Conservation (phyloP, 2,797 vertebrate species). For the Anguilla pacifica region DNA sequence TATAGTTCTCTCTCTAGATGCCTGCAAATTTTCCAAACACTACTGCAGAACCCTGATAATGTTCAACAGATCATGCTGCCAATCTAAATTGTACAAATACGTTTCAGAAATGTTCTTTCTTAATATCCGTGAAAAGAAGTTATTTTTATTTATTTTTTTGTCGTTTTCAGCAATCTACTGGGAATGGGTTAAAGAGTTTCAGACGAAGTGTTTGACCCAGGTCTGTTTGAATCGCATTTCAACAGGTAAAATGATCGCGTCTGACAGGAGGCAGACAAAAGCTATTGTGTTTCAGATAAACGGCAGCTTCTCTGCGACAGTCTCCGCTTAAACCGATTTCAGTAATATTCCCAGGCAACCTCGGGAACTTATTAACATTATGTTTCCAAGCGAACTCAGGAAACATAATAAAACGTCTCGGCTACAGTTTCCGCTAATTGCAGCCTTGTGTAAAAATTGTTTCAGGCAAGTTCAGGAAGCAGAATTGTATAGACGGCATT, state of each 20-base stretch:
- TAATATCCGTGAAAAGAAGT: not conserved
- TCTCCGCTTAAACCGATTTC: conserved; percentile 45
- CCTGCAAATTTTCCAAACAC: no score
- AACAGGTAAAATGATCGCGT: not conserved
- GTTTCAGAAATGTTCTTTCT: not conserved
- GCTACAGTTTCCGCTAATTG: conserved; percentile 53
- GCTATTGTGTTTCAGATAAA: conserved; percentile 21
- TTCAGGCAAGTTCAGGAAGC: conserved; percentile 42
- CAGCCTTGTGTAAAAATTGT: conserved; percentile 45
- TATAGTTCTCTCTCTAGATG: no score
- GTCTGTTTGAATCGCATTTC: not conserved
- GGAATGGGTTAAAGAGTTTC: not conserved
- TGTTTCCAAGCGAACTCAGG: conserved; percentile 52
- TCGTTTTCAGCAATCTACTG: not conserved
- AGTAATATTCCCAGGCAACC: conserved; percentile 45
- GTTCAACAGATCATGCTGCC: no score
- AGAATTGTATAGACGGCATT: conserved; percentile 42
- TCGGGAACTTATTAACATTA: conserved; percentile 55
- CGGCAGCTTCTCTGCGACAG: conserved; percentile 24
- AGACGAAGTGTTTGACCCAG: not conserved
- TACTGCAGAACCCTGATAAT: no score
- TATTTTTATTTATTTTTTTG: not conserved
- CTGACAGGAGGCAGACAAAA: not conserved
- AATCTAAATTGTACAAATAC: no score
- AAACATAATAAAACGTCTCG: conserved; percentile 55